These are phyloP conservation scores for Villa cingulata DNA, from an alignment of 2,888 invertebrate genomes.

Conservation along the genomic window DNA sequence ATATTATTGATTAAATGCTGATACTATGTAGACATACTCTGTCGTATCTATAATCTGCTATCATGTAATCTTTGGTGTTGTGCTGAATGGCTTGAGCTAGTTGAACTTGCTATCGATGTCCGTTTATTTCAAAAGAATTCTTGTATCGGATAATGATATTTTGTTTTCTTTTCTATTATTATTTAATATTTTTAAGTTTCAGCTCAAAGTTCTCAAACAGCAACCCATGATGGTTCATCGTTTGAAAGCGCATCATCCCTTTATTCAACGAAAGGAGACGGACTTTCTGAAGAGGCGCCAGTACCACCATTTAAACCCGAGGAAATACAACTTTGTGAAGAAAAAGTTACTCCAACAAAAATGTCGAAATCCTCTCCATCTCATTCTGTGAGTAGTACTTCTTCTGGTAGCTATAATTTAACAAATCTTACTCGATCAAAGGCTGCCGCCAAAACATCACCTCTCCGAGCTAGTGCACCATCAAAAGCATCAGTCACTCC, in stretches of 20 bases:
- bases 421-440: slow-evolving; percentile 26
- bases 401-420: slow-evolving; percentile 44
- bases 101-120: not conserved
- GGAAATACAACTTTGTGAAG: not conserved
- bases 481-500: slow-evolving; percentile 4
- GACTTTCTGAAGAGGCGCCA: slow-evolving; percentile 47
- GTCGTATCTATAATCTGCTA: not conserved
- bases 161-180: not conserved
- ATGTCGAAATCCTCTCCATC: slow-evolving; percentile 34
- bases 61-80: slow-evolving; percentile 29
- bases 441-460: slow-evolving; percentile 10
- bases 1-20: too few species aligned
- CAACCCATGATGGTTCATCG: slow-evolving; percentile 65
- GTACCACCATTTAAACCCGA: slow-evolving; percentile 9
- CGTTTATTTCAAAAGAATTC: not conserved
- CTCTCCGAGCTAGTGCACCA: slow-evolving; percentile 8
- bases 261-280: slow-evolving; percentile 64
- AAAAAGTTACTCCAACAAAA: not conserved
- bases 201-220: slow-evolving; percentile 38
- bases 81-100: slow-evolving; percentile 26
- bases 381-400: slow-evolving; percentile 44
- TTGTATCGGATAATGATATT: too few species aligned
- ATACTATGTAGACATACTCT: too few species aligned
- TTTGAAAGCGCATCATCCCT: slow-evolving; percentile 75
- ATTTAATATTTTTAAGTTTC: slow-evolving; percentile 23